Evolutionary conservation across 2,113 vertebrate genomes (phyloP), one percentile per base, ranked within the genome.

Genomic region (Heterotis niloticus): DNA sequence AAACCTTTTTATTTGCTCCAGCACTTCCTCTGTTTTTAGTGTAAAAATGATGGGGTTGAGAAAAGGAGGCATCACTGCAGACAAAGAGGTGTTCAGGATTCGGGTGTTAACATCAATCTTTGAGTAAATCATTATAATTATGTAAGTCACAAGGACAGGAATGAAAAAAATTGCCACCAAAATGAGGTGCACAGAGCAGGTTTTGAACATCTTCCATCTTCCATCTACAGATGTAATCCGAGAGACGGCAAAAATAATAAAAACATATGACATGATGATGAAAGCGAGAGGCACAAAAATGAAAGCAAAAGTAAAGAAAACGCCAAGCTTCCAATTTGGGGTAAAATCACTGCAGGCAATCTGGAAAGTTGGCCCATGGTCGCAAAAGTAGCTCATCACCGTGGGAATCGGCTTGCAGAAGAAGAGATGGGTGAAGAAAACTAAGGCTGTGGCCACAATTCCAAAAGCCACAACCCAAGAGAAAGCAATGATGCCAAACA

Each of bases 271-370:
- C 23, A 81, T 0, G n/a, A n/a, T n/a, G n/a, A n/a, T n/a, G n/a
- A n/a, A n/a, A n/a, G n/a, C n/a, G n/a, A n/a, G n/a, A n/a, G 82
- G 83, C 26, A 66, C 17, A 23, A 74, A 74, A 64, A 85, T 60
- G 4, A 69, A 17, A 20, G 76, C 1, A 0, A 73, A 9, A 24
- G 76, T 52, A 11, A 0, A 26, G 5, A 80, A 4, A 14, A 13
- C 51, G 60, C 62, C 56, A 9, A 84, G 20, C 0, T 64, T 23
- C 14, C 64, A 75, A 77, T 82, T 84, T 34, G 68, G 18, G 10
- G 7, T 51, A 73, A 87, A 66, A 44, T 84, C 81, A 81, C 87
- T 89, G 73, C 89, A 91, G 4, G 88, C 85, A n/a, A 91, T 75
- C 18, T 0, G 51, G 78, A 18, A 84, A 7, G 84, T 0, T n/a